phyloP scores from a whole-genome alignment of 2,888 invertebrate species.

The Stenichneumon culpator region DNA sequence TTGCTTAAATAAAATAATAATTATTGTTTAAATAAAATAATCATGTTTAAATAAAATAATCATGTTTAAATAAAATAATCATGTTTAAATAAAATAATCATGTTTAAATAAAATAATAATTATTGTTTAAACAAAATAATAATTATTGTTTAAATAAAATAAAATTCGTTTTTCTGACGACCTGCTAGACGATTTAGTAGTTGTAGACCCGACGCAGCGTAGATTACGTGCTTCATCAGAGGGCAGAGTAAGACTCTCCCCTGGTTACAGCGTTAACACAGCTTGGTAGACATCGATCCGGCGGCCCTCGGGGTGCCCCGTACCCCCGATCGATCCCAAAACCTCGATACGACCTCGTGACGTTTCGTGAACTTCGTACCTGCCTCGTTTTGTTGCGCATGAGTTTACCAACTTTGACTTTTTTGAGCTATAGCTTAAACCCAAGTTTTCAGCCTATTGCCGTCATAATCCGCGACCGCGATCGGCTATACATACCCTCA shows the following conservation, averaged over 20 bases:
- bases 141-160: background rate
- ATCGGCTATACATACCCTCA: background rate
- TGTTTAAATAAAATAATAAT: too few relatives aligned
- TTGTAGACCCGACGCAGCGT: background rate
- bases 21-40: too few relatives aligned
- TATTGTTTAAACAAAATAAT: background rate
- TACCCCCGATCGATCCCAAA: constrained; percentile 51
- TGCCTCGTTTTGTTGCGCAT: background rate
- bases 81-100: too few relatives aligned
- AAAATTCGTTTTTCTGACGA: background rate
- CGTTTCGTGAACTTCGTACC: constrained; percentile 42
- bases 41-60: too few relatives aligned
- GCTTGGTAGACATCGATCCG: constrained; percentile 52
- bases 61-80: too few relatives aligned
- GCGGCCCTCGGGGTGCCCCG: constrained; percentile 27
- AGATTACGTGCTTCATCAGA: background rate
- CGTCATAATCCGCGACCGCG: background rate
- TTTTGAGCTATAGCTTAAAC: background rate
- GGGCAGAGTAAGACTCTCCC: constrained; percentile 26
- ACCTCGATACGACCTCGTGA: constrained; percentile 60
- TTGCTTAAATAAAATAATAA: too few relatives aligned
- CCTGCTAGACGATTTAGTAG: background rate
- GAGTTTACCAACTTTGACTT: constrained; percentile 17
- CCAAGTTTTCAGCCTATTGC: constrained; percentile 12
- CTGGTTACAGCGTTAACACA: background rate